Evolutionary conservation across 1,140 invertebrate genomes (phyloP).

Genomic region (Dinoponera quadriceps): DNA sequence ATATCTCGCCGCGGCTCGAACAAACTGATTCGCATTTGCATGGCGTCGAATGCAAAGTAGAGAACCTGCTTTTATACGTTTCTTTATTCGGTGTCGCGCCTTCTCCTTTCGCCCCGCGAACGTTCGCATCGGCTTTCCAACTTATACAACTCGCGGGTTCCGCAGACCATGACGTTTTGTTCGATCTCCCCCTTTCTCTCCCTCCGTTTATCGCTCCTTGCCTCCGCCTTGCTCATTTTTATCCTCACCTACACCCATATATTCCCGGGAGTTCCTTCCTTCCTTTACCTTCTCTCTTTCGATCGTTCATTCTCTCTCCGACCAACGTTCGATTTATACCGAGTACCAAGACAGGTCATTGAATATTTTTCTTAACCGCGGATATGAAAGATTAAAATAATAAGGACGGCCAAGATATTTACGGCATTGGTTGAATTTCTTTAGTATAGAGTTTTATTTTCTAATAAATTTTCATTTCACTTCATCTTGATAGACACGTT

Average conservation of each 20-base stretch:
- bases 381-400: slow-evolving; percentile 4
- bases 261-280: background rate
- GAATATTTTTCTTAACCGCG: background rate
- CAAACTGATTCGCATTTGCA: slow-evolving; percentile 75
- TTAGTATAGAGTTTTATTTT: slow-evolving; percentile 7
- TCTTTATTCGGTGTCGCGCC: slow-evolving; percentile 64
- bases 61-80: slow-evolving; percentile 71
- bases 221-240: slow-evolving; percentile 39
- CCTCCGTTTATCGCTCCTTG: background rate
- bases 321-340: background rate
- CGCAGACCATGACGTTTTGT: slow-evolving; percentile 52
- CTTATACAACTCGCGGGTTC: slow-evolving; percentile 55
- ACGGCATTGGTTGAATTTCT: background rate
- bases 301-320: slow-evolving; percentile 58
- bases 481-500: background rate
- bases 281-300: slow-evolving; percentile 36
- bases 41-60: slow-evolving; percentile 76
- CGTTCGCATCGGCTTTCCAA: slow-evolving; percentile 43
- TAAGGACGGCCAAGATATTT: background rate
- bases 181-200: slow-evolving; percentile 23
- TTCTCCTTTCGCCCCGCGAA: background rate
- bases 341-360: background rate
- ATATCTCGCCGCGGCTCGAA: slow-evolving; percentile 68
- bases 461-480: background rate
- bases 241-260: slow-evolving; percentile 24